Conservation (phyloP, 1,140 invertebrate species). For the Archivesica marissinica region DNA sequence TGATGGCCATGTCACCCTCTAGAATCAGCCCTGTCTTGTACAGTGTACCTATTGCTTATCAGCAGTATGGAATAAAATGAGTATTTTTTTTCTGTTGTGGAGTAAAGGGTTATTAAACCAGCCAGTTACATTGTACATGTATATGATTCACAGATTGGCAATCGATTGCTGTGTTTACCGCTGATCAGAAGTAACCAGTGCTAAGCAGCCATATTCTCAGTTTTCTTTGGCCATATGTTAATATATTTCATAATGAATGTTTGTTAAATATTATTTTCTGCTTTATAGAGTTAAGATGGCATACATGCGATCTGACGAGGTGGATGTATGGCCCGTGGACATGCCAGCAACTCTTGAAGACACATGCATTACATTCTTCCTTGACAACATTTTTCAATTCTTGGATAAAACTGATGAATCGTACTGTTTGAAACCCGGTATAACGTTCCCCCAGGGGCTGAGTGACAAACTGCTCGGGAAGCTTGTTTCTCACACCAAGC, state of each 20-base stretch:
- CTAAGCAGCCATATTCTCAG: too few species aligned
- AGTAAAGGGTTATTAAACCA: too few species aligned
- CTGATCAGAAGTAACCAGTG: too few species aligned
- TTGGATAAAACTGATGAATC: constrained; percentile 45
- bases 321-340: constrained; percentile 41
- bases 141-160: too few species aligned
- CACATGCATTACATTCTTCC: constrained; percentile 35
- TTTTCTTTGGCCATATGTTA: too few species aligned
- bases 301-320: not conserved
- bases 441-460: constrained; percentile 47
- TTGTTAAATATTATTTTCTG: not conserved
- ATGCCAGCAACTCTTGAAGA: constrained; percentile 41
- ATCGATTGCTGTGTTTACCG: too few species aligned
- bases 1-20: too few species aligned
- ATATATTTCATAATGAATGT: not conserved
- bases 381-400: constrained; percentile 46
- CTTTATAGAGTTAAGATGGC: constrained; percentile 1
- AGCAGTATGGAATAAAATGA: too few species aligned
- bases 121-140: too few species aligned
- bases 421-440: constrained; percentile 47
- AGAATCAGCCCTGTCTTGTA: too few species aligned
- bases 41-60: too few species aligned
- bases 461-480: constrained; percentile 51
- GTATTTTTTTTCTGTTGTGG: too few species aligned
- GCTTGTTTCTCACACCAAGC: constrained; percentile 5